Conservation (phyloP, 2,888 invertebrate genomes). For the Coelogynopora nodosa region DNA sequence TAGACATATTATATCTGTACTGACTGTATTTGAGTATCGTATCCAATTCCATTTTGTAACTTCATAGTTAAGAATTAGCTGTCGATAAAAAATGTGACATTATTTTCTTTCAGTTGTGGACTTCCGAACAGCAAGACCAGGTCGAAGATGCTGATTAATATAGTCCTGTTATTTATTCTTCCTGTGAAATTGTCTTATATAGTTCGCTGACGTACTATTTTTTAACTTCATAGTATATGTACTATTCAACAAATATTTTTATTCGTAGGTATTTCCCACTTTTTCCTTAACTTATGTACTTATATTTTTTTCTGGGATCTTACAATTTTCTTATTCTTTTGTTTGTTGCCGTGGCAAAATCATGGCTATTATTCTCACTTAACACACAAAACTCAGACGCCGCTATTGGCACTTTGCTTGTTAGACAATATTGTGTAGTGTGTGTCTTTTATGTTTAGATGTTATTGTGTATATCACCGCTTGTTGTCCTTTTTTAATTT, state of each 20-base stretch:
- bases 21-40: too few species aligned
- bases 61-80: too few species aligned
- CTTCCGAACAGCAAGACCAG: constrained; percentile 36
- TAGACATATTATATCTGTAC: too few species aligned
- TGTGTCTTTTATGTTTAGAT: background rate
- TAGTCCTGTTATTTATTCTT: background rate
- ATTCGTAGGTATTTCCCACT: constrained; percentile 16
- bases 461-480: background rate
- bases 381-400: background rate
- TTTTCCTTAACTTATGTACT: background rate
- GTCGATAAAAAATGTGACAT: too few species aligned
- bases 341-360: background rate
- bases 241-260: background rate
- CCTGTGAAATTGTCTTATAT: background rate
- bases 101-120: constrained; percentile 37
- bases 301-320: background rate
- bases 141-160: background rate
- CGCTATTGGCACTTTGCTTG: background rate
- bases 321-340: background rate
- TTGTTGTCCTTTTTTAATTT: background rate
- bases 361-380: background rate
- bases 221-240: background rate
- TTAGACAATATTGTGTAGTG: background rate
- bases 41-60: too few species aligned
- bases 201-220: background rate